Evolutionary conservation across 1,140 invertebrate species (phyloP), one percentile per base, ranked within the genome.

Genomic region (Bombus balteatus): DNA sequence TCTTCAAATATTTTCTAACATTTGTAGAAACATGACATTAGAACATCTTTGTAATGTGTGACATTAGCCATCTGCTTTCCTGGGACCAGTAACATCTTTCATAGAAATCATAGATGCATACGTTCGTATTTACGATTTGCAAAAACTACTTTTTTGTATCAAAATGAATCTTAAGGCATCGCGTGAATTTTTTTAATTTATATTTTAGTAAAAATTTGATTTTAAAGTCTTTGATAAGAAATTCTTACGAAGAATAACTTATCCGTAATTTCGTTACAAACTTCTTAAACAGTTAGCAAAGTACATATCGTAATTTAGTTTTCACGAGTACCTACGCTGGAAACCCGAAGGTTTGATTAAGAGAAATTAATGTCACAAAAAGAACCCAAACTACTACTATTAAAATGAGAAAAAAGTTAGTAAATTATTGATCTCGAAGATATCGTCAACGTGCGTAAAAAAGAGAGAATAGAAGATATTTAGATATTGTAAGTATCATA

Each of bases 351-450:
- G 8, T 81, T 47, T 53, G 47, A 76, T 83, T 53, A 65, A 47
- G 25, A 34, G 6, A 39, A 39, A 84, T 78, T 78, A 83, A 77
- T 83, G 57, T 71, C 53, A 80, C 53, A 65, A 68, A 83, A 75
- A 43, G 47, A 74, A 53, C 28, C 62, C 43, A 83, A 80, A 80
- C 53, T 47, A 72, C 32, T 72, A 80, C 32, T 85, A 72, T 57
- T 62, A 85, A 68, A 41, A 73, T 41, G 34, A 65, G 57, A 85
- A 85, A 85, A 57, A 28, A 80, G 83, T 85, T 85, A 85, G 83
- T 85, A 59, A 72, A 85, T 85, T 73, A 85, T 72, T 62, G 25
- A 73, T 80, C 28, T 72, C 32, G 43, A n/a, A 57, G 22, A 32
- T 47, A n/a, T 79, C 32, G 15, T 71, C 25, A 34, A 34, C 32